Evolutionary conservation across 2,113 vertebrate genomes (phyloP), one percentile per base, ranked within the genome.

Genomic region (Pheucticus melanocephalus): DNA sequence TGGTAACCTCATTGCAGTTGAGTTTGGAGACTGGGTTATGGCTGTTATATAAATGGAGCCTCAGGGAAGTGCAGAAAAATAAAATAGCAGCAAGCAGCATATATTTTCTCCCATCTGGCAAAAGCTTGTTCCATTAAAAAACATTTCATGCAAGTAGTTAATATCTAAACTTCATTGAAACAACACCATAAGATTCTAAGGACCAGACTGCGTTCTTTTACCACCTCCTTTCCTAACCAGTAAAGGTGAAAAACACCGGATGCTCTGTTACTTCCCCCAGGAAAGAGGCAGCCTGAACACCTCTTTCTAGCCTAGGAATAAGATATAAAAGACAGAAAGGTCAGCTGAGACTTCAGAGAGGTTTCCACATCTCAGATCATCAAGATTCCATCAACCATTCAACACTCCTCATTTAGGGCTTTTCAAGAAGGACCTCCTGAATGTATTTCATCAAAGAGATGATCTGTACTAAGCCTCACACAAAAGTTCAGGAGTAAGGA

Each of bases 131-230:
- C 73, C 71, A 73, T 94, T 94, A 91, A 91, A 93, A 95, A 88
- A 64, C 37, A 24, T 82, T 96, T 94, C 65, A 71, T 83, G 82
- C n/a, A 92, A 89, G 75, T 50, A 85, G 83, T 81, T 96, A 95
- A 92, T 50, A 87, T 91, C 66, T 40, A 95, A 97, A 82, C 88
- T 94, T 86, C 78, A 39, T 83, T 71, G 75, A 94, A 97, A 94
- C 31, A n/a, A 77, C 65, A 85, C 71, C 51, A 65, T 95, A 92
- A 95, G 85, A 84, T 73, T 39, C 73, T 78, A 83, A 93, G 28
- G 44, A 95, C 78, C 79, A 91, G 64, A 82, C 54, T 90, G 48
- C 42, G 64, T 85, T 93, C 45, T 92, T 95, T 95, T 89, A 96
- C 85, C 31, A 21, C 56, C 59, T 85, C 50, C 84, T 91, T 91